phyloP scores from a whole-genome alignment of 1,140 invertebrate genomes.

The Penaeus vannamei region DNA sequence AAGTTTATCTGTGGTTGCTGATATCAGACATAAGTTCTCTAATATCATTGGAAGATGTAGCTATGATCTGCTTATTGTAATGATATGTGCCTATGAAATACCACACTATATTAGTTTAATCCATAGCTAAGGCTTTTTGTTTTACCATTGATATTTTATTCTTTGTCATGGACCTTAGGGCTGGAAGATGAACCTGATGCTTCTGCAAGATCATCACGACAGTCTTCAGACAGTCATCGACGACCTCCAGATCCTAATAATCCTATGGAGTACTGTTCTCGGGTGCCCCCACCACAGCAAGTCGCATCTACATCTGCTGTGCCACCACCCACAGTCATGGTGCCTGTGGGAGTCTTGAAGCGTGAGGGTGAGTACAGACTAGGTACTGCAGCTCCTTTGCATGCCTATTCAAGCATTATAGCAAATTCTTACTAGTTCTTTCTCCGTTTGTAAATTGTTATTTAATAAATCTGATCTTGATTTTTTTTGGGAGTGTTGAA shows the following conservation, averaged over 20 bases:
- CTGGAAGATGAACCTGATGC: too few relatives aligned
- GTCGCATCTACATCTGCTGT: slow-evolving; percentile 75
- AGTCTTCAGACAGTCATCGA: slow-evolving; percentile 14
- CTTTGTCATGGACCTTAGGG: neutral
- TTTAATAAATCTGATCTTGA: too few relatives aligned
- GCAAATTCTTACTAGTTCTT: too few relatives aligned
- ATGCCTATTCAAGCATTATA: too few relatives aligned
- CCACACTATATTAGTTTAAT: too few relatives aligned
- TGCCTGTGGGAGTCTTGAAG: slow-evolving; percentile 88
- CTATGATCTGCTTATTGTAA: too few relatives aligned
- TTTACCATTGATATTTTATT: neutral
- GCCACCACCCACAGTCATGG: slow-evolving; percentile 83
- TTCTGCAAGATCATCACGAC: neutral
- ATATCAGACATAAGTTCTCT: too few relatives aligned
- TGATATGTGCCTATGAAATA: too few relatives aligned
- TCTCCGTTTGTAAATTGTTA: too few relatives aligned
- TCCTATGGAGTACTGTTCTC: slow-evolving; percentile 91
- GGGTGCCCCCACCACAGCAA: slow-evolving; percentile 86
- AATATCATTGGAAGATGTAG: too few relatives aligned
- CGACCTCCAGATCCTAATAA: slow-evolving; percentile 86
- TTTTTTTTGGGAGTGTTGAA: too few relatives aligned
- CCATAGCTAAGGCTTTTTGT: too few relatives aligned
- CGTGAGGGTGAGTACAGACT: slow-evolving; percentile 67
- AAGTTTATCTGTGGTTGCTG: neutral
- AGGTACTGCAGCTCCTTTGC: neutral